A percentile compares a stretch with the other conserved stretches of the same genome.
phyloP scores from a whole-genome alignment of 2,888 invertebrate species.

The Andricus curvator region DNA sequence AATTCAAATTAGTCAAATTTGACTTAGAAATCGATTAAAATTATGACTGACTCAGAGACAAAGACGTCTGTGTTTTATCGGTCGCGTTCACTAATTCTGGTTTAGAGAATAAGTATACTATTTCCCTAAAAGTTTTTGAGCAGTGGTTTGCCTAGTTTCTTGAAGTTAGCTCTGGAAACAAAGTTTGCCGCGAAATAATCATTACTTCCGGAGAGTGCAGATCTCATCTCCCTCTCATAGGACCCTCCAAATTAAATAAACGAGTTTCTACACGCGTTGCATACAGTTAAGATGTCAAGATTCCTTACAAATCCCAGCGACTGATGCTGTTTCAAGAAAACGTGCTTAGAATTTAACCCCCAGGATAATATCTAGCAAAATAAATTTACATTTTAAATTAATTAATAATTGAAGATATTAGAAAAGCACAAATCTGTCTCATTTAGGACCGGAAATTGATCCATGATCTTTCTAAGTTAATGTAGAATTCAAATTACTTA shows the following conservation, averaged over 20 bases:
- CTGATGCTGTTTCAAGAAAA: neutral
- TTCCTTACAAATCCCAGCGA: neutral
- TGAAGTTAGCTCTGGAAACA: neutral
- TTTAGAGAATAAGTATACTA: neutral
- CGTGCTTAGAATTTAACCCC: neutral
- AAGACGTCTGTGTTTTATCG: neutral
- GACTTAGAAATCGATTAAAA: neutral
- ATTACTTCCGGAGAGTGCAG: constrained; percentile 2
- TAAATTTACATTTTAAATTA: neutral
- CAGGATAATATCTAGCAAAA: neutral
- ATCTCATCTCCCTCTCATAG: neutral
- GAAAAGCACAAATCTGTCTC: neutral
- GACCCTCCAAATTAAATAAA: neutral
- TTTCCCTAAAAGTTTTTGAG: neutral
- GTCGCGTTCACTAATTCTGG: neutral
- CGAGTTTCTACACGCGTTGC: constrained; percentile 8
- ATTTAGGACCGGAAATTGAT: neutral
- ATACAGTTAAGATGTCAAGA: neutral
- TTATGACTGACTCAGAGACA: too few species aligned
- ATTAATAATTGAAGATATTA: neutral
- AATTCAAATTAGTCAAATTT: neutral
- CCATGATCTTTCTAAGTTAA: too few species aligned
- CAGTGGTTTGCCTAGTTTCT: neutral
- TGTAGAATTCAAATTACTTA: too few species aligned
- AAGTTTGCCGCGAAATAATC: constrained; percentile 5